Evolutionary conservation across 2,113 vertebrate genomes (phyloP), one percentile per base, ranked within the genome.

Genomic region (Gracilinanus agilis): DNA sequence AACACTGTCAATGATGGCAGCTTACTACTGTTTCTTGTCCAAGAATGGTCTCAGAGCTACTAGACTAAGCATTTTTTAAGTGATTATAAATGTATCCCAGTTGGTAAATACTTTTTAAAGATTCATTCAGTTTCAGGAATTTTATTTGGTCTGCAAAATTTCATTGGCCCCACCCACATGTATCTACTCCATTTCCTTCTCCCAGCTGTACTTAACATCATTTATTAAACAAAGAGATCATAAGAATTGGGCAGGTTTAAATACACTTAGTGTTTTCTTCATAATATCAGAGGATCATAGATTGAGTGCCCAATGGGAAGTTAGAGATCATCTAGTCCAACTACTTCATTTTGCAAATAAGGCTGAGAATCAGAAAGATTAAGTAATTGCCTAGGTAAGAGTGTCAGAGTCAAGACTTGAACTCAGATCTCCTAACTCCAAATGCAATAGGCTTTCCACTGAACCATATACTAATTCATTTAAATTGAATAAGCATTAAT

Each of bases 1-100:
- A 83, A 88, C 55, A 23, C 96, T 89, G 2, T 29, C 90, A 23
- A 83, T 23, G 88, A 92, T 44, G 88, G 56, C 53, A 54, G 94
- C 90, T 53, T 54, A 34, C 55, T 55, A 90, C 23, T 49, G 93
- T 21, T 21, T 53, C 93, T 55, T 94, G 93, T 6, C 89, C 90
- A 88, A 97, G 91, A 90, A 94, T 2, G 29, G 9, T 49, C 10
- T 75, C 54, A 94, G 93, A 90, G 55, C n/a, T 90, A 61, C 61
- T 54, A 83, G 40, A 90, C 88, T 29, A 95, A 97, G 56, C 94
- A 92, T 92, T 96, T 75, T 40, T 94, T 94, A 96, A 83, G 96
- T 95, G 92, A 44, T 27, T 88, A n/a, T 27, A 67, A 91, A 96
- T 54, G 24, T 67, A 53, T 61, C 24, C 92, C 95, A 95, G 96